phyloP scores from a whole-genome alignment of 2,797 vertebrate genomes.

The Lithobates sylvaticus region DNA sequence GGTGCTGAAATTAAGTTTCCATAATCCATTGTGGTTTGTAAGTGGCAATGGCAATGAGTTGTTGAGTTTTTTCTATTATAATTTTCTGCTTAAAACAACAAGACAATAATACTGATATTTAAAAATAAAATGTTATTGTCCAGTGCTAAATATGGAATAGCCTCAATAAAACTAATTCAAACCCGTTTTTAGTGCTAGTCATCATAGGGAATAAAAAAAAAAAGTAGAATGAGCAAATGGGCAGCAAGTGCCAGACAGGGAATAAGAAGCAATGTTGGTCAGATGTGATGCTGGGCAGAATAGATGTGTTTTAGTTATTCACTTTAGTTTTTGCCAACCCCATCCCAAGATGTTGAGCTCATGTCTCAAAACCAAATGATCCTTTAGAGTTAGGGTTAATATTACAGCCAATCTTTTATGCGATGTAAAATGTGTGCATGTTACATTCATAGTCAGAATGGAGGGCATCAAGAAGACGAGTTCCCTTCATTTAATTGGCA shows the following conservation, averaged over 20 bases:
- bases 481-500: background rate
- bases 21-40: no score
- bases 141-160: background rate
- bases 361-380: constrained; percentile 42
- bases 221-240: constrained; percentile 26
- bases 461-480: background rate
- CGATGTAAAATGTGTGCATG: constrained; percentile 16
- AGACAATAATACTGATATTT: background rate
- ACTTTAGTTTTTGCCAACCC: constrained; percentile 36
- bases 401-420: constrained; percentile 20
- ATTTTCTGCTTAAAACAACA: background rate
- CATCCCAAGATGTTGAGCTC: constrained; percentile 42
- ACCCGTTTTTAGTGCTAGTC: background rate
- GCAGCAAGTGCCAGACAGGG: constrained; percentile 19
- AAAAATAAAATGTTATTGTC: background rate
- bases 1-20: no score
- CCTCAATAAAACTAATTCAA: background rate
- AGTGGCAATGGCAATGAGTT: no score
- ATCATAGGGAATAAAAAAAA: background rate
- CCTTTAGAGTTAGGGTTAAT: constrained; percentile 35
- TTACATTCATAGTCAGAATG: background rate
- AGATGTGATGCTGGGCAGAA: constrained; percentile 17
- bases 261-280: constrained; percentile 28
- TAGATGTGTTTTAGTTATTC: constrained; percentile 21
- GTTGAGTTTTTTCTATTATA: no score